phyloP scores from a whole-genome alignment of 2,113 vertebrate species.

The Lepisosteus osseus region DNA sequence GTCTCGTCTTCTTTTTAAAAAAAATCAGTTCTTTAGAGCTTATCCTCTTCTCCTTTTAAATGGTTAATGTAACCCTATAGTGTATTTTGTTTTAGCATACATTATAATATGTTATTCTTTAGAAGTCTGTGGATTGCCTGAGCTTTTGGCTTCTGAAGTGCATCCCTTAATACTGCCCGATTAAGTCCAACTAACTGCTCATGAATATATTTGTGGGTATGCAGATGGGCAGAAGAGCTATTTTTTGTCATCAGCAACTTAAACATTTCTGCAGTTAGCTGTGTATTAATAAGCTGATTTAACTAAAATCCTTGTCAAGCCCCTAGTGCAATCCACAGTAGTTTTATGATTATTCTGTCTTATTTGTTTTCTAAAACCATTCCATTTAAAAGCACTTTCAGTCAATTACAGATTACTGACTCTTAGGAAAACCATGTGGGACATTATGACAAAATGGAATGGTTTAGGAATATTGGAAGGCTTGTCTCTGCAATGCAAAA shows the following conservation, averaged over 20 bases:
- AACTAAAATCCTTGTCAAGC: constrained; percentile 51
- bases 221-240: constrained; percentile 53
- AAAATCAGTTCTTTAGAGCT: constrained; percentile 55
- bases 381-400: constrained; percentile 94
- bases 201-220: constrained; percentile 42
- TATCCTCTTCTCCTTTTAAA: constrained; percentile 72
- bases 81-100: constrained; percentile 60
- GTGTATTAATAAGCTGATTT: constrained; percentile 69
- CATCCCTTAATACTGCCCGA: constrained; percentile 43
- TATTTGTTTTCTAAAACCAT: constrained; percentile 71
- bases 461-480: constrained; percentile 64
- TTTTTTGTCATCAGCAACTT: constrained; percentile 41
- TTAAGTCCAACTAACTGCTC: constrained; percentile 51
- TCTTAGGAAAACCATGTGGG: constrained; percentile 48
- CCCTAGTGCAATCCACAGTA: constrained; percentile 71
- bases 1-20: constrained; percentile 53
- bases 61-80: constrained; percentile 63
- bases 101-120: constrained; percentile 61
- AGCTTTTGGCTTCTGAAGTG: constrained; percentile 48
- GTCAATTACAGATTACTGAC: constrained; percentile 68
- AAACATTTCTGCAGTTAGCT: constrained; percentile 70
- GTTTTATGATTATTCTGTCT: constrained; percentile 41
- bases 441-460: constrained; percentile 56
- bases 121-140: constrained; percentile 65
- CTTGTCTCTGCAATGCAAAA: constrained; percentile 52